A percentile compares a stretch with the other conserved stretches of the same genome.
phyloP scores from a whole-genome alignment of 2,797 vertebrate species.

The Sparus aurata region DNA sequence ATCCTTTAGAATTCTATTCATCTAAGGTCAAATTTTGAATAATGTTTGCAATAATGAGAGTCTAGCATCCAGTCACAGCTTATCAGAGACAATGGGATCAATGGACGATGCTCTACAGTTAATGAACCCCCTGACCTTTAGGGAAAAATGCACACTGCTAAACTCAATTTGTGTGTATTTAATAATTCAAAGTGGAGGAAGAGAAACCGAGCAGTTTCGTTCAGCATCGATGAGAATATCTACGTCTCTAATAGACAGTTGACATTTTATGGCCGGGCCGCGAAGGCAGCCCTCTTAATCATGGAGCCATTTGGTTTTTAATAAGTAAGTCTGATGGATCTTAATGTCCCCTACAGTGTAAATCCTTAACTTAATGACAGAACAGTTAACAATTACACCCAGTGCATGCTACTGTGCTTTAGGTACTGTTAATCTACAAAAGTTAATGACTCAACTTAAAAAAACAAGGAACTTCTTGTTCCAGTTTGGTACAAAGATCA shows the following conservation, averaged over 20 bases:
- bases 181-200: constrained; percentile 87
- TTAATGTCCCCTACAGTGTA: constrained; percentile 66
- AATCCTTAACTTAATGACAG: constrained; percentile 49
- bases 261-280: constrained; percentile 82
- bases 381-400: constrained; percentile 43
- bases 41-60: constrained; percentile 81
- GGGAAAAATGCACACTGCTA: constrained; percentile 79
- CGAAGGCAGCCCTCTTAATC: constrained; percentile 80
- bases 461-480: constrained; percentile 29
- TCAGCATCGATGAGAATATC: constrained; percentile 80
- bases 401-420: constrained; percentile 5
- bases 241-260: constrained; percentile 80
- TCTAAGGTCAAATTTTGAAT: constrained; percentile 79
- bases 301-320: constrained; percentile 77
- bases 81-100: constrained; percentile 77
- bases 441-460: constrained; percentile 22
- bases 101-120: constrained; percentile 79
- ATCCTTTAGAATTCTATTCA: constrained; percentile 35
- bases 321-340: constrained; percentile 81
- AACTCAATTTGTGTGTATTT: constrained; percentile 86
- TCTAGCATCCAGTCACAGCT: constrained; percentile 60
- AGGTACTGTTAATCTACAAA: constrained; percentile 37
- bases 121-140: constrained; percentile 87
- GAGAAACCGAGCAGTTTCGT: constrained; percentile 76
- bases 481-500: constrained; percentile 10